phyloP scores from a whole-genome alignment of 1,140 invertebrate species.

The Campoletis sonorensis region DNA sequence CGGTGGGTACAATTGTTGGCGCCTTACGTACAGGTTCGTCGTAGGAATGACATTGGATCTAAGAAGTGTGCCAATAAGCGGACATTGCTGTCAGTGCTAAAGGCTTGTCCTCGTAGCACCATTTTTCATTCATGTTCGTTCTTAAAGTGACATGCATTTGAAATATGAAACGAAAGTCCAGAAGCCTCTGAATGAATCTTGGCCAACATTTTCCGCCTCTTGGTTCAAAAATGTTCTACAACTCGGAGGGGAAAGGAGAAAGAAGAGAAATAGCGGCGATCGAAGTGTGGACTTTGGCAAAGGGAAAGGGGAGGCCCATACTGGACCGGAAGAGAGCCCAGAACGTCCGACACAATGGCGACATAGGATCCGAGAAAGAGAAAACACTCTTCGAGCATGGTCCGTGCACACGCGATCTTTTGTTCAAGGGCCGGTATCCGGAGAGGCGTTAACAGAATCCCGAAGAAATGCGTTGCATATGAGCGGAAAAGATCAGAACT shows the following conservation, averaged over 20 bases:
- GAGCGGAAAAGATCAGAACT: slow-evolving; percentile 23
- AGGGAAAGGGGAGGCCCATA: slow-evolving; percentile 30
- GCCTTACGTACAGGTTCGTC: neutral
- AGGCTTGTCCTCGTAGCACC: neutral
- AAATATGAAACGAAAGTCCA: neutral
- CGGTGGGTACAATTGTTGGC: neutral
- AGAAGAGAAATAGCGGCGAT: slow-evolving; percentile 53
- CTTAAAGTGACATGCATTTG: slow-evolving; percentile 23
- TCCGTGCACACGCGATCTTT: slow-evolving; percentile 49
- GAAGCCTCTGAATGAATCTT: neutral
- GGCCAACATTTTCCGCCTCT: neutral
- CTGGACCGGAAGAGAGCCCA: slow-evolving; percentile 61
- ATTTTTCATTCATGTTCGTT: neutral
- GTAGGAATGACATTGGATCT: neutral
- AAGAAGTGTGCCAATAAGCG: neutral
- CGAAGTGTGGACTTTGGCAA: slow-evolving; percentile 9
- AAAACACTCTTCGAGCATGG: slow-evolving; percentile 45
- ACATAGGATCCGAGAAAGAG: neutral
- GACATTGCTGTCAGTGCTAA: neutral
- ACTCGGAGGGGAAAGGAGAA: neutral
- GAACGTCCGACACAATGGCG: slow-evolving; percentile 56
- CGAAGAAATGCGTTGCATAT: slow-evolving; percentile 13
- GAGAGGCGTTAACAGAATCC: slow-evolving; percentile 60
- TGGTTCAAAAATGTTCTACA: neutral
- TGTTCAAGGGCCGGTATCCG: slow-evolving; percentile 59